These are phyloP conservation scores for Misgurnus mizolepis DNA, from an alignment of 2,113 vertebrate species.

Conservation along the genomic window DNA sequence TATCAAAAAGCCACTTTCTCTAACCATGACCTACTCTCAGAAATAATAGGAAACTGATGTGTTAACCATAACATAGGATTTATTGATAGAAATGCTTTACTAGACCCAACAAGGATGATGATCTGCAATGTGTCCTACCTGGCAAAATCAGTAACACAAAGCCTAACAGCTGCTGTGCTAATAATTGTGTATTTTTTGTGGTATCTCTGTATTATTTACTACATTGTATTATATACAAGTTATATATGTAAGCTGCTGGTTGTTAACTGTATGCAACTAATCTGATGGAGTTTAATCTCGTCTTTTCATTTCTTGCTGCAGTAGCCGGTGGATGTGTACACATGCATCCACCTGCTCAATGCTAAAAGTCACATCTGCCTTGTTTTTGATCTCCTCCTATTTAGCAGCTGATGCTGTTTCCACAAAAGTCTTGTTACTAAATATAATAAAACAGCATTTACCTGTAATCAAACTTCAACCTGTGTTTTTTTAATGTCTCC, in stretches of 20 bases:
- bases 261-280: slow-evolving; percentile 56
- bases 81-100: too few species aligned
- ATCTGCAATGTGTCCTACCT: too few species aligned
- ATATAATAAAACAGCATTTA: slow-evolving; percentile 46
- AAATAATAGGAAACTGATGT: too few species aligned
- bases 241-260: slow-evolving; percentile 52
- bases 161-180: slow-evolving; percentile 40
- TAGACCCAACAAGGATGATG: too few species aligned
- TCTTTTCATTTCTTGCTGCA: slow-evolving; percentile 7
- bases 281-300: slow-evolving; percentile 44
- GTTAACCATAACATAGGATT: too few species aligned
- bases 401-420: slow-evolving; percentile 39
- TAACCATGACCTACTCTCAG: too few species aligned
- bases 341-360: slow-evolving; percentile 6
- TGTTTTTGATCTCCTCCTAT: slow-evolving; percentile 16
- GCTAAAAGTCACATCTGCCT: background rate
- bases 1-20: too few species aligned
- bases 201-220: slow-evolving; percentile 44
- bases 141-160: background rate
- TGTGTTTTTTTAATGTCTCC: background rate
- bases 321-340: slow-evolving; percentile 1
- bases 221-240: slow-evolving; percentile 34
- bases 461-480: background rate
- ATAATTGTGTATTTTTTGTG: slow-evolving; percentile 35
- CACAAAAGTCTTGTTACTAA: slow-evolving; percentile 46